Percentiles rank a stretch among this genome's conserved stretches.
phyloP scores from a whole-genome alignment of 1,140 invertebrate genomes.

The Hyles euphorbiae region DNA sequence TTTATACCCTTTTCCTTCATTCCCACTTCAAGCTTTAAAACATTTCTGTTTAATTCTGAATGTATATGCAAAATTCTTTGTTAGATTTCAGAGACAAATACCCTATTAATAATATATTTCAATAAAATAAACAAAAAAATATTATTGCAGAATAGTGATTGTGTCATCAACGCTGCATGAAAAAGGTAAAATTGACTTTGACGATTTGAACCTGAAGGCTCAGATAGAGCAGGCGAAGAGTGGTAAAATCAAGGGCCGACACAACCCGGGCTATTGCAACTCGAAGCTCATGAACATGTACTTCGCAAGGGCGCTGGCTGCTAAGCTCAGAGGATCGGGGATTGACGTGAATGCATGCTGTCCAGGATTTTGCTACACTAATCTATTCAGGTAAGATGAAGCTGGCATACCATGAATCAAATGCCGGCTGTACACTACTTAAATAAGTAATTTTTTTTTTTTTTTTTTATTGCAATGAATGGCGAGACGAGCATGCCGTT shows the following conservation, averaged over 20 bases:
- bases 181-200: conserved; percentile 80
- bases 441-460: too few species aligned
- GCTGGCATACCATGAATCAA: too few species aligned
- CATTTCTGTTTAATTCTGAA: too few species aligned
- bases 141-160: conserved; percentile 73
- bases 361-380: conserved; percentile 91
- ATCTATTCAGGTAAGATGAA: conserved; percentile 71
- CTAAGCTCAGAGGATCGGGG: conserved; percentile 74
- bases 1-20: too few species aligned
- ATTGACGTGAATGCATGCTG: conserved; percentile 86
- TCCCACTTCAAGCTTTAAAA: too few species aligned
- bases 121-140: too few species aligned
- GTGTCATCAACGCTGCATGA: conserved; percentile 75
- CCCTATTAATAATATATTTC: too few species aligned
- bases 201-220: conserved; percentile 77
- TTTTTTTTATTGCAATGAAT: too few species aligned
- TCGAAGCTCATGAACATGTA: conserved; percentile 88
- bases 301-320: conserved; percentile 80
- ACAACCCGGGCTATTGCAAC: conserved; percentile 84
- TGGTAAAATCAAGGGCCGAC: conserved; percentile 48
- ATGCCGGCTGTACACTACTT: too few species aligned
- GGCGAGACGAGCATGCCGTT: too few species aligned
- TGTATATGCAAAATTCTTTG: too few species aligned
- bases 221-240: conserved; percentile 61
- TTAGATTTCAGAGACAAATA: too few species aligned